Conservation (phyloP, 2,888 invertebrate genomes). For the Eurytoma adleriae region DNA sequence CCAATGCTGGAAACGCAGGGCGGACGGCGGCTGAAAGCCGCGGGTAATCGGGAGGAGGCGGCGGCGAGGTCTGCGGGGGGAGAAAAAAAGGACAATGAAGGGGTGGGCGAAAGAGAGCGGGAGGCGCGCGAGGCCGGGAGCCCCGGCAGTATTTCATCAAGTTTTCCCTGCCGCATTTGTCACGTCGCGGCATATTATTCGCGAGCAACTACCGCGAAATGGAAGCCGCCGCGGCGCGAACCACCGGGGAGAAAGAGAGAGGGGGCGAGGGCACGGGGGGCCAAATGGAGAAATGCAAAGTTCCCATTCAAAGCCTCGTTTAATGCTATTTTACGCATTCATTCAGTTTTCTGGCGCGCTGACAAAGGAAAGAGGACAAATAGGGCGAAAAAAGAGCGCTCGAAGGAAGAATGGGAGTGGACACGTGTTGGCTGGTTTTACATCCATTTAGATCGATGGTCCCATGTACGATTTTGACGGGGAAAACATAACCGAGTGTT, state of each 20-base stretch:
- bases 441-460: too few relatives aligned
- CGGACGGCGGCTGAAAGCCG: too few relatives aligned
- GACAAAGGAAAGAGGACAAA: not conserved
- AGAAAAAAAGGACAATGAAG: too few relatives aligned
- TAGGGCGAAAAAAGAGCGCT: not conserved
- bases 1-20: too few relatives aligned
- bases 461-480: too few relatives aligned
- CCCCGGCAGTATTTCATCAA: slow-evolving; percentile 48
- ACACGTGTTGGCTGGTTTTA: too few relatives aligned
- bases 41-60: too few relatives aligned
- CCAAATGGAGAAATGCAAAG: slow-evolving; percentile 21
- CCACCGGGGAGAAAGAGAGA: not conserved
- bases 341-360: slow-evolving; percentile 26
- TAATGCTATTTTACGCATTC: slow-evolving; percentile 44
- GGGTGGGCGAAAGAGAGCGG: not conserved
- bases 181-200: slow-evolving; percentile 43
- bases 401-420: slow-evolving; percentile 7
- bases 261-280: not conserved
- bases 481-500: too few relatives aligned
- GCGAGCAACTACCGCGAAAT: slow-evolving; percentile 46
- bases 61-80: too few relatives aligned
- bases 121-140: not conserved
- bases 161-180: slow-evolving; percentile 47
- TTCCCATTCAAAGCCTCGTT: slow-evolving; percentile 20
- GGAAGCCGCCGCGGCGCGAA: slow-evolving; percentile 8